Base-by-base conservation (phyloP, 1,140 invertebrate genomes). In the Hypothenemus hampei region DNA sequence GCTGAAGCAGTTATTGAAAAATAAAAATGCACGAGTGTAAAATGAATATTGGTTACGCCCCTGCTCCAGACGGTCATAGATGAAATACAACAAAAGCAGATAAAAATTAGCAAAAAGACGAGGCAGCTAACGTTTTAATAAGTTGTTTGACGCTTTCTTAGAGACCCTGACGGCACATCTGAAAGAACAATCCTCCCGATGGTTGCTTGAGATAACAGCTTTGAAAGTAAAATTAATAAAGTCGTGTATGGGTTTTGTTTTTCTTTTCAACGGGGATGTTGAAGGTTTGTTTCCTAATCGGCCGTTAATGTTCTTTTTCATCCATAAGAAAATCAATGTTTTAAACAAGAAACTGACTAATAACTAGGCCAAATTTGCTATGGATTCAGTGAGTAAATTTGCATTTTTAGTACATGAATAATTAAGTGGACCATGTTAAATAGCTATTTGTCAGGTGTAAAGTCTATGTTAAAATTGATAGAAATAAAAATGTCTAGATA, bases 91-190 rank as follows among this genome's bases (percentile, higher is more conserved):
- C 19, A 21, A 35, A 35, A 36, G 4, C 18, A 35, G 37, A 20
- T 29, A 40, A 26, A 41, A 40, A 21, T 16, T 21, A 36, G 46
- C 46, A 48, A 48, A 48, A 37, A 22, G 31, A 36, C 11, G 31
- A 26, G 26, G 16, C 20, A 50, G 31, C 11, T 40, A 40, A 50
- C 36, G 41, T 50, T 50, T 50, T 50, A 50, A 50, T 50, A 50
- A 50, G 48, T 50, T 50, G 48, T 50, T 50, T 50, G 48, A 50
- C 37, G 48, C 36, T 50, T 50, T 50, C 22, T 18, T 36, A 15
- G 46, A 37, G 31, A 48, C 37, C 21, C 19, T 37, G 36, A 50
- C 48, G 48, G 48, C 37, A 50, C 37, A 40, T 50, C 37, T 50
- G 15, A 47, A 37, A 16, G 18, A 47, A 47, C 31, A 47, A 47